These are phyloP conservation scores for Drusus annulatus DNA, from an alignment of 1,140 invertebrate genomes.

Conservation along the genomic window DNA sequence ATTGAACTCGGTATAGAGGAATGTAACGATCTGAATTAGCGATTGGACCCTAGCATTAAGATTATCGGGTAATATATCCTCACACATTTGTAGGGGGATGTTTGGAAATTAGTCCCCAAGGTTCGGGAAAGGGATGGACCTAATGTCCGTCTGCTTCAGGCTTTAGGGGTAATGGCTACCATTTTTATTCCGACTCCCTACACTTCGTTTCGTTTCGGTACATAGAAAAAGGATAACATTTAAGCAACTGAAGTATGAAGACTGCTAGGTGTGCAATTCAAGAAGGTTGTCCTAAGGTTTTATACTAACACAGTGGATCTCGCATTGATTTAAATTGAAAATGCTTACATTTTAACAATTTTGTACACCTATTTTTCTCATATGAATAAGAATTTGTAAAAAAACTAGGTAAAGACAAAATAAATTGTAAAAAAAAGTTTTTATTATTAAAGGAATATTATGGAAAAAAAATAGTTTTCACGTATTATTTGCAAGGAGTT, in stretches of 20 bases:
- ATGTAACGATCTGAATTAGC: constrained; percentile 42
- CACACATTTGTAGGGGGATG: constrained; percentile 49
- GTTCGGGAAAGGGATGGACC: constrained; percentile 41
- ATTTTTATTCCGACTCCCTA: constrained; percentile 42
- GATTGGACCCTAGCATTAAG: constrained; percentile 47
- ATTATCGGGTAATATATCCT: constrained; percentile 55
- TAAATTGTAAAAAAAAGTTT: too few relatives aligned
- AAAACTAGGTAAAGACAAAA: too few relatives aligned
- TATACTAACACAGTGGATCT: too few relatives aligned
- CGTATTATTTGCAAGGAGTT: too few relatives aligned
- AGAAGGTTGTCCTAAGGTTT: too few relatives aligned
- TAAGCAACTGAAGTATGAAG: neutral
- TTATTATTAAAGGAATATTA: too few relatives aligned
- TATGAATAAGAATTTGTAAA: too few relatives aligned
- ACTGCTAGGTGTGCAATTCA: neutral
- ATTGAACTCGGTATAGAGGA: neutral
- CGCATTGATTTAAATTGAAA: too few relatives aligned
- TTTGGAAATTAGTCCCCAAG: constrained; percentile 45
- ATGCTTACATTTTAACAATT: too few relatives aligned
- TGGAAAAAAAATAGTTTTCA: too few relatives aligned
- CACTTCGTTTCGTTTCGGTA: constrained; percentile 5
- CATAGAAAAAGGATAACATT: neutral
- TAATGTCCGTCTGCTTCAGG: constrained; percentile 37
- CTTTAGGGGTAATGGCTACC: constrained; percentile 45
- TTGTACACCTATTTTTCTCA: neutral